Base-by-base conservation (phyloP, 1,140 invertebrate genomes). In the Plodia interpunctella region DNA sequence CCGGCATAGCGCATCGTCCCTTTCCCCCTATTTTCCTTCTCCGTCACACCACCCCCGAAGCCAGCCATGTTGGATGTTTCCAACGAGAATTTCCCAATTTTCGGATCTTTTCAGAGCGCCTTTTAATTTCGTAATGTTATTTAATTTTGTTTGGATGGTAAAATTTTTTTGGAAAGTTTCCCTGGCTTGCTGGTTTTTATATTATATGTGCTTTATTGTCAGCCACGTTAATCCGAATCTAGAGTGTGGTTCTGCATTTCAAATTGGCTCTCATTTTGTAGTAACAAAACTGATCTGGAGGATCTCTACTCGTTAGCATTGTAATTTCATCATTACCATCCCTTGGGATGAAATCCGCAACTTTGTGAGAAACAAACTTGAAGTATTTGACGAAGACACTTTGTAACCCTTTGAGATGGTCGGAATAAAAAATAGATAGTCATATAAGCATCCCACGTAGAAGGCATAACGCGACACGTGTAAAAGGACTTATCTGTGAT, bases 1-100 rank as follows among this genome's bases (percentile, higher is more conserved):
- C 87, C 65, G 72, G 87, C 84, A 89, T 89, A 70, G 80, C 81
- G 77, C 74, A 83, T 78, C 77, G 76, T 81, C 80, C 82, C 75
- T 83, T 83, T 83, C 80, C 79, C 81, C 84, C 83, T 68, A 68
- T 76, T 59, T 61, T 57, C 76, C 60, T 60, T 87, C 84, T 80
- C 82, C 60, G 76, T 87, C 82, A 70, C 86, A 82, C 83, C 83
- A 85, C 83, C 83, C 86, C 80, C 53, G 49, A 60, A 60, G 63
- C 58, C 81, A 80, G 84, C 84, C 86, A 88, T 87, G 80, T 89
- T 89, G 86, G 77, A 69, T 44, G 38, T n/a, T 44, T 44, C 38
- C 38, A 83, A 78, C 68, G 75, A 66, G 54, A 84, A 77, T 87
- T 86, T 83, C 79, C 78, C 83, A 76, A 74, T 87, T 88, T 88